Percentiles rank a stretch among this genome's conserved stretches.
phyloP scores from a whole-genome alignment of 2,797 vertebrate genomes.

The Peromyscus attwateri region DNA sequence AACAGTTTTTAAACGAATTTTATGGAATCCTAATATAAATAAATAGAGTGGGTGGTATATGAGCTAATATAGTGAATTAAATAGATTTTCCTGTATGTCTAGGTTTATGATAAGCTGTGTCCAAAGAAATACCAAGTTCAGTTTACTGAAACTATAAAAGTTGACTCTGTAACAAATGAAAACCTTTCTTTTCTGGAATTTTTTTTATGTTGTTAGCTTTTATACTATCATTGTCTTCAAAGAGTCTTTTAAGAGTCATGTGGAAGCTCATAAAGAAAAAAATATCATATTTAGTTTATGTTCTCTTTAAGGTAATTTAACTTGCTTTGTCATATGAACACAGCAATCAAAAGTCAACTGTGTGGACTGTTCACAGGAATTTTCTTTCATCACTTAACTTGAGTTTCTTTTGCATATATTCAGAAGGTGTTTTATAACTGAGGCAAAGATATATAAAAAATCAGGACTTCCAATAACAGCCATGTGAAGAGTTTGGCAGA shows the following conservation, averaged over 20 bases:
- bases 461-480: constrained; percentile 9
- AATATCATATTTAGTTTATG: constrained; percentile 29
- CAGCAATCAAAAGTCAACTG: constrained; percentile 22
- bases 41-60: background rate
- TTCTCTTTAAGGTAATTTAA: constrained; percentile 53
- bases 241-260: constrained; percentile 8
- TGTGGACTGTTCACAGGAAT: background rate
- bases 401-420: constrained; percentile 46
- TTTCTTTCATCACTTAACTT: constrained; percentile 42
- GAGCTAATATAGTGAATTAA: constrained; percentile 17
- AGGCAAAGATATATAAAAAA: background rate
- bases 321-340: background rate
- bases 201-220: constrained; percentile 30
- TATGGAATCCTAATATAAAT: constrained; percentile 1
- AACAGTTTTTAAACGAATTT: constrained; percentile 24
- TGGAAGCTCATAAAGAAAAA: constrained; percentile 30
- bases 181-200: background rate
- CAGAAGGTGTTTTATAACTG: constrained; percentile 27
- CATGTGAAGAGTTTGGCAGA: background rate
- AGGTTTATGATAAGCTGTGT: background rate
- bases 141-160: constrained; percentile 9
- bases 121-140: constrained; percentile 37
- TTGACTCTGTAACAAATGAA: constrained; percentile 19
- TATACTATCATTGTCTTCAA: background rate
- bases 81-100: background rate